These are phyloP conservation scores for Allygus modestus DNA, from an alignment of 2,888 invertebrate genomes.

Conservation along the genomic window DNA sequence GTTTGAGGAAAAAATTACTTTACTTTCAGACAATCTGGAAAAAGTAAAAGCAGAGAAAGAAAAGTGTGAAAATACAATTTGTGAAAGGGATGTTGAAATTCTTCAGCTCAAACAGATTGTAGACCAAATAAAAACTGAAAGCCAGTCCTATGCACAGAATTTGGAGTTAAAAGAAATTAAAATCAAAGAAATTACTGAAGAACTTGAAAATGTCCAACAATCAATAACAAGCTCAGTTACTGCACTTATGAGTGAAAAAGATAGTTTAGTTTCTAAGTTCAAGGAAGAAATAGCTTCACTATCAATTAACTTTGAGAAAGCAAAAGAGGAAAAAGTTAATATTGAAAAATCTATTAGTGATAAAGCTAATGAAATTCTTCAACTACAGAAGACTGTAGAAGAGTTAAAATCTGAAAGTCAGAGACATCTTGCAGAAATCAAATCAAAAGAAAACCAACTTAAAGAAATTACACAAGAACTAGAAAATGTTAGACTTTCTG, in stretches of 20 bases:
- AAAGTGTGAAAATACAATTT: constrained; percentile 17
- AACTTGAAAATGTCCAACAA: constrained; percentile 4
- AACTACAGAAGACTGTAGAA: not conserved
- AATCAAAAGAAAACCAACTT: constrained; percentile 1
- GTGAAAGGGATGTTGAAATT: constrained; percentile 50
- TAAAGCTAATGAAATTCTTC: constrained; percentile 15
- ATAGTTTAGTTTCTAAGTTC: not conserved
- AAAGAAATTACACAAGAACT: constrained; percentile 13
- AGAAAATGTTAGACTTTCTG: not conserved
- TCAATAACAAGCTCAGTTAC: not conserved
- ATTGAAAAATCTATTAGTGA: not conserved
- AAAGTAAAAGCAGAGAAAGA: constrained; percentile 33
- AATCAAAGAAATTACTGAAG: constrained; percentile 11
- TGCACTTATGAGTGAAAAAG: not conserved
- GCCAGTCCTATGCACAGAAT: not conserved
- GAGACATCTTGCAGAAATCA: not conserved
- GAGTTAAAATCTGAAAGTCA: constrained; percentile 11
- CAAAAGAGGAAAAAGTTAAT: not conserved
- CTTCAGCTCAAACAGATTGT: constrained; percentile 16
- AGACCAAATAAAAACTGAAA: constrained; percentile 3
- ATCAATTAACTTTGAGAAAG: constrained; percentile 13
- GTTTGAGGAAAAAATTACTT: constrained; percentile 11
- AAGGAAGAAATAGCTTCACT: constrained; percentile 15
- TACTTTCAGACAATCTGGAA: not conserved
- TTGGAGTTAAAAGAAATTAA: not conserved